Conservation (phyloP, 2,797 vertebrate species). For the Sebastes cheni region DNA sequence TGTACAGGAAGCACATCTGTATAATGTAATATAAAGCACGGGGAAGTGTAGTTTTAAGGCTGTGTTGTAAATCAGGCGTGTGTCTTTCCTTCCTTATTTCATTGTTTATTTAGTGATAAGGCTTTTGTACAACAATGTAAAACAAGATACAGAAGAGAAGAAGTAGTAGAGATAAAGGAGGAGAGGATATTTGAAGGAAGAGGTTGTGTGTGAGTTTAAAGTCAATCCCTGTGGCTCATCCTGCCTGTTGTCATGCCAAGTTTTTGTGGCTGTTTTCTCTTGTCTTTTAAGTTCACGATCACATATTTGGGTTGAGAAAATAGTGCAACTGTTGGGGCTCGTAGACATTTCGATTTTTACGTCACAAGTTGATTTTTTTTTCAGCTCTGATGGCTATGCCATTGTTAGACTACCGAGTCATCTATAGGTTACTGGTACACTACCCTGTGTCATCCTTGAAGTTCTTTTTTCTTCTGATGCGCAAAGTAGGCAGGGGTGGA, state of each 20-base stretch:
- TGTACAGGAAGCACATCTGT: constrained; percentile 63
- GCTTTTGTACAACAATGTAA: not conserved
- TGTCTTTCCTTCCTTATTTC: constrained; percentile 1
- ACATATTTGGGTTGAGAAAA: not conserved
- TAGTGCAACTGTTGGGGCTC: not conserved
- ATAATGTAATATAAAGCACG: constrained; percentile 8
- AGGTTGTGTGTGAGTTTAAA: not conserved
- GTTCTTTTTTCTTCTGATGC: no score
- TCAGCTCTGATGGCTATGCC: no score
- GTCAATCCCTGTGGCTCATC: not conserved
- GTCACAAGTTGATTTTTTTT: no score
- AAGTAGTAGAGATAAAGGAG: not conserved
- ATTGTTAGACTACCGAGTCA: no score
- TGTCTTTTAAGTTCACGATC: not conserved
- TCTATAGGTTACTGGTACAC: no score
- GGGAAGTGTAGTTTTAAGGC: constrained; percentile 5
- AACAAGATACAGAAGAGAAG: not conserved
- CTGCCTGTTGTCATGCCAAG: not conserved
- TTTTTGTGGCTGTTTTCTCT: not conserved
- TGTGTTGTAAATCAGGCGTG: not conserved
- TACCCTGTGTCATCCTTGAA: no score
- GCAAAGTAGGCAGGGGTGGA: no score
- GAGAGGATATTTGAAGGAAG: not conserved
- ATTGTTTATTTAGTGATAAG: constrained; percentile 10
- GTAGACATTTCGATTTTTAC: no score